Base-by-base conservation (phyloP, 2,888 invertebrate species). In the Lutraria lutraria region DNA sequence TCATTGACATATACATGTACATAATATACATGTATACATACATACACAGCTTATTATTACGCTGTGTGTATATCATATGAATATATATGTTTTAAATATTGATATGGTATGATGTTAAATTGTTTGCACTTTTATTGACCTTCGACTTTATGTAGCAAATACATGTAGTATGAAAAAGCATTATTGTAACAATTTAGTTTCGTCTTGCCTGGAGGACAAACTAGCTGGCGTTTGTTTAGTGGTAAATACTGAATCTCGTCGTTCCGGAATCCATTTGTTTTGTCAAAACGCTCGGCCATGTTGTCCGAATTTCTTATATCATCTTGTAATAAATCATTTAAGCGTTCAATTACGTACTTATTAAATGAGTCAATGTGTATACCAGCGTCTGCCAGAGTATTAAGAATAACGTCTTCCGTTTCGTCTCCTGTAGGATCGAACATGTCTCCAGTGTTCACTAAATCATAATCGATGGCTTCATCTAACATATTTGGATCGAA, bases 101-200 rank as follows among this genome's bases (percentile, higher is more conserved):
- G 25, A 68, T 68, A 68, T 68, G 63, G 25, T 68, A 3, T n/a
- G 25, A n/a, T 15, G n/a, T 68, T 68, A 25, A n/a, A 25, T 68
- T 25, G 1, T 25, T 25, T 76, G 76, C 63, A 83, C 60, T n/a
- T 68, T 86, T 53, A 88, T 43, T 90, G 86, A 53, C 84, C 81
- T 25, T 85, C 81, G 25, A 92, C 81, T 16, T 86, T 86, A 80
- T 89, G 72, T 68, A 92, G 63, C 19, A 92, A 43, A 8, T 86
- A 84, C 76, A 92, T 81, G 53, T 92, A 92, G 83, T 86, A 92
- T 21, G 90, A 89, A 12, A 92, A 60, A 3, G 90, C 92, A 53
- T 90, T 86, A 76, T 92, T 89, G 53, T 90, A 92, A 54, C 92
- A 92, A 6, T 88, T 83, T 10, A 88, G 25, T n/a, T 88, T 79